Conservation (phyloP, 2,888 invertebrate species). For the Glyphotaelius pellucidus region DNA sequence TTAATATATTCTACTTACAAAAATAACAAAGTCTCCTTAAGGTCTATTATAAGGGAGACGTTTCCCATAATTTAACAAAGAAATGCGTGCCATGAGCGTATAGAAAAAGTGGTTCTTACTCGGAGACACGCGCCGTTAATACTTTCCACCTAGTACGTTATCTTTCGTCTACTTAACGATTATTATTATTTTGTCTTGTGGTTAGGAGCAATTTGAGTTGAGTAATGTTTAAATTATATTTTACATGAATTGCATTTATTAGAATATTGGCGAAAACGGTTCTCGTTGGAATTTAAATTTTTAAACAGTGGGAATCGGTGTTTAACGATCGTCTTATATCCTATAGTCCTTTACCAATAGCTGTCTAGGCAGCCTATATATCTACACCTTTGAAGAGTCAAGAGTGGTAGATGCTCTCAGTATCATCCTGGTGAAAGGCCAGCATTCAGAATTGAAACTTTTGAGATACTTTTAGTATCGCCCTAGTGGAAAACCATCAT, state of each 20-base stretch:
- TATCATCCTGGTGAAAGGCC: too few relatives aligned
- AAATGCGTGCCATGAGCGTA: neutral
- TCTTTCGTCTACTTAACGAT: neutral
- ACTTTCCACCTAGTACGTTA: neutral
- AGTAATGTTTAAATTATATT: neutral
- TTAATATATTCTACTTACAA: constrained; percentile 5
- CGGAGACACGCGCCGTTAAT: neutral
- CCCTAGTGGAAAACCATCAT: too few relatives aligned
- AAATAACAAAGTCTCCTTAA: neutral
- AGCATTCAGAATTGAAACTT: too few relatives aligned
- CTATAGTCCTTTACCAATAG: too few relatives aligned
- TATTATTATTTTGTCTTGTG: neutral
- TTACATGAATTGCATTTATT: neutral
- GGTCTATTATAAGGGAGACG: neutral
- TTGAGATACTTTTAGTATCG: too few relatives aligned
- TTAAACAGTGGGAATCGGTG: too few relatives aligned
- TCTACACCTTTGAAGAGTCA: too few relatives aligned
- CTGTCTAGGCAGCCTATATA: too few relatives aligned
- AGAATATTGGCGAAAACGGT: neutral
- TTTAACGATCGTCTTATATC: too few relatives aligned
- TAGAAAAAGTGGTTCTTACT: neutral
- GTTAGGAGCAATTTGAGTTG: neutral
- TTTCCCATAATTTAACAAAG: neutral
- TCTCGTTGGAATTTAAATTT: too few relatives aligned
- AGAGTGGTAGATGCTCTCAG: too few relatives aligned